Percentiles rank a stretch among this genome's conserved stretches.
phyloP scores from a whole-genome alignment of 2,888 invertebrate species.

The Himalopsyche anomala region DNA sequence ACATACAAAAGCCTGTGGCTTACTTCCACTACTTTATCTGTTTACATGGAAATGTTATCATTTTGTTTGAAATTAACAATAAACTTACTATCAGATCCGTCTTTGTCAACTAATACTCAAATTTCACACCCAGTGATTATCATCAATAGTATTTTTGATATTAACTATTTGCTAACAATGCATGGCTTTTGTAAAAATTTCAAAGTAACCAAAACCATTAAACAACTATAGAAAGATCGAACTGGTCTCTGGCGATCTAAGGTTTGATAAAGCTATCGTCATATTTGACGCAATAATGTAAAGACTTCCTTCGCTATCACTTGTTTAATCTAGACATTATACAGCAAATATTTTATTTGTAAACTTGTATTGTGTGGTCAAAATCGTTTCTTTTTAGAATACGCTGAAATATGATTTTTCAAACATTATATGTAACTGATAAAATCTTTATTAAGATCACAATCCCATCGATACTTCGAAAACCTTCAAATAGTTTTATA shows the following conservation, averaged over 20 bases:
- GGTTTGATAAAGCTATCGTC: neutral
- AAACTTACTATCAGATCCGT: neutral
- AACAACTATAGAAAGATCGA: neutral
- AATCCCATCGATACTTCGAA: neutral
- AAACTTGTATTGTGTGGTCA: neutral
- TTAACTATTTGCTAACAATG: conserved; percentile 51
- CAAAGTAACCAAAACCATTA: conserved; percentile 7
- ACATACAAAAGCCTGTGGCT: too few species aligned
- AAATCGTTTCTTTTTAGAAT: neutral
- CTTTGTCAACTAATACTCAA: conserved; percentile 45
- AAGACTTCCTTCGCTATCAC: conserved; percentile 9
- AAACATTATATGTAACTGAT: neutral
- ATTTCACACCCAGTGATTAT: conserved; percentile 57
- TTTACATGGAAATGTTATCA: too few species aligned
- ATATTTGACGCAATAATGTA: neutral
- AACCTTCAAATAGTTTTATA: too few species aligned
- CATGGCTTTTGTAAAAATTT: neutral
- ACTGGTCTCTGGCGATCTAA: neutral
- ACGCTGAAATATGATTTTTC: neutral
- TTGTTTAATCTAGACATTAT: conserved; percentile 8
- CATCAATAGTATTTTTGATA: conserved; percentile 49
- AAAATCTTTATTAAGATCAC: neutral
- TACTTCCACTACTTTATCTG: too few species aligned
- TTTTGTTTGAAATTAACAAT: neutral
- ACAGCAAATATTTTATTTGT: neutral